A percentile compares a stretch with the other conserved stretches of the same genome.
phyloP scores from a whole-genome alignment of 2,888 invertebrate species.

The Meiosimyza platycephala region DNA sequence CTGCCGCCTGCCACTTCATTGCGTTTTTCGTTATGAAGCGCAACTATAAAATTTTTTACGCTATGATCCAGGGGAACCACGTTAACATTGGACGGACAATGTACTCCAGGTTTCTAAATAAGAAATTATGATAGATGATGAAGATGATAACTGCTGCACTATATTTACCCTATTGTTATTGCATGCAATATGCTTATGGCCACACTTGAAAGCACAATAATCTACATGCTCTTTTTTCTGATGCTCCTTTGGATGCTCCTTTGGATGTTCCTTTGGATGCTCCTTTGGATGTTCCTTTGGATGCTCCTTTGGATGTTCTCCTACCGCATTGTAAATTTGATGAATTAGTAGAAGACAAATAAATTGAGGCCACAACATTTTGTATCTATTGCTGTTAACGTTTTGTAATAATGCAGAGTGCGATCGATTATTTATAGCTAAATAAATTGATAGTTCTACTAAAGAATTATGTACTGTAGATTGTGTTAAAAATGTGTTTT shows the following conservation, averaged over 20 bases:
- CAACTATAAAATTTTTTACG: neutral
- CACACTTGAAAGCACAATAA: conserved; percentile 6
- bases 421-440: neutral
- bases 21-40: conserved; percentile 15
- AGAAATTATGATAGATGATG: neutral
- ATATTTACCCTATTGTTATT: conserved; percentile 13
- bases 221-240: neutral
- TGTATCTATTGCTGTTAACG: neutral
- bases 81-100: conserved; percentile 1
- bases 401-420: too few relatives aligned
- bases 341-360: neutral
- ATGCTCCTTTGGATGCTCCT: too few relatives aligned
- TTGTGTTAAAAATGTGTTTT: too few relatives aligned
- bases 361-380: conserved; percentile 10
- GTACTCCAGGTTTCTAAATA: neutral
- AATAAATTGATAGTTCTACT: too few relatives aligned
- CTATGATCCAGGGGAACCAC: neutral
- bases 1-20: conserved; percentile 26
- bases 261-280: too few relatives aligned
- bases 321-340: neutral
- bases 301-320: too few relatives aligned
- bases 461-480: too few relatives aligned
- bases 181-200: conserved; percentile 1
- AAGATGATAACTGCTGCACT: neutral
- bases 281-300: too few relatives aligned